phyloP scores from a whole-genome alignment of 37 sponge, comb jelly and placozoan species.

The Petrosia ficiformis region DNA sequence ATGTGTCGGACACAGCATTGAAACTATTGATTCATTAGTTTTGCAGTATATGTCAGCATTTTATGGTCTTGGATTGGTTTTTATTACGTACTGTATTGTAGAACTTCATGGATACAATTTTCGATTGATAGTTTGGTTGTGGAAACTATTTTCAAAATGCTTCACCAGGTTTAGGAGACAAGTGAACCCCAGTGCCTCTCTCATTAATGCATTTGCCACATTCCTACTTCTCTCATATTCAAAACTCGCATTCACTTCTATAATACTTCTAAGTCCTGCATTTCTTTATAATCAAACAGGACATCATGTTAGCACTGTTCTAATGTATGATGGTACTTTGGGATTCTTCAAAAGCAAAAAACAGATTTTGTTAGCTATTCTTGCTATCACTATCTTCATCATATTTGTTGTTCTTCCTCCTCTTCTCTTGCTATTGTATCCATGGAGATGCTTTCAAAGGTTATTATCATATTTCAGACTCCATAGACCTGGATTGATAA shows the following conservation, averaged over 20 bases:
- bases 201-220: not conserved
- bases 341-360: not conserved
- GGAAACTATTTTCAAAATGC: not conserved
- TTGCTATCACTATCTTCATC: not conserved
- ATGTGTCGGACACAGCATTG: no score
- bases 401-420: not conserved
- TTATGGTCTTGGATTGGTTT: no score
- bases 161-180: not conserved
- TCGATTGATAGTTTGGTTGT: not conserved
- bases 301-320: no score
- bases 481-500: not conserved
- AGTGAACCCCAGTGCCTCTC: not conserved
- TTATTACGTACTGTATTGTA: no score
- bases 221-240: not conserved
- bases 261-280: not conserved
- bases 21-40: no score
- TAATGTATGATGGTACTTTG: not conserved
- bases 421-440: not conserved
- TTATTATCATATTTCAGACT: not conserved
- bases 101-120: not conserved
- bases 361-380: not conserved
- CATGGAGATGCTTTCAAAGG: not conserved
- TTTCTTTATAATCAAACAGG: not conserved
- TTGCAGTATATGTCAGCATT: no score
- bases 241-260: not conserved